Base-by-base conservation (phyloP, 2,113 vertebrate species). In the Galbula dea region DNA sequence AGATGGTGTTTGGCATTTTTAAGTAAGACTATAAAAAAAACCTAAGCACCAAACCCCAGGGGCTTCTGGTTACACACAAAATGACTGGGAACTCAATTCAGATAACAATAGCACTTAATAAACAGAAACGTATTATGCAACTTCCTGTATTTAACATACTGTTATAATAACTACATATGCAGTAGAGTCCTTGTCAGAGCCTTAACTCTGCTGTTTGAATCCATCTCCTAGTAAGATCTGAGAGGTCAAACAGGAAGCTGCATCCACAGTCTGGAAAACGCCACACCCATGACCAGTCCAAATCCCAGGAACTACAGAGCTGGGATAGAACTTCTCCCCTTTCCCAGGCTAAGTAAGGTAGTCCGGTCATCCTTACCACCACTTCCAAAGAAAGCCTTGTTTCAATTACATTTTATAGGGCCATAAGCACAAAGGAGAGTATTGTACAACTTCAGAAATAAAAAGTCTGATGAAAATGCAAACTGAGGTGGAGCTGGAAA, bases 151-250 rank as follows among this genome's bases (percentile, higher is more conserved):
- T 71, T 55, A 78, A 84, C 1, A 1, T 16, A 59, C 51, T 32
- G 10, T 29, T 76, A 34, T 21, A 67, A 41, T 15, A 75, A 75
- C 41, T 51, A 58, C 1, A 1, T 27, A 85, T 34, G 52, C 29
- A 87, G 43, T 6, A 2, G 87, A 89, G 59, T 48, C 59, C 72
- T 73, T 81, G 51, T 32, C 55, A 73, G 89, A 84, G 55, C 18
- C 80, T 61, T 48, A 83, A 65, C 39, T 48, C 32, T 59, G 22
- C 16, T 15, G 88, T 74, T 36, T 54, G 27, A 91, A 77, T 58
- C 61, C 61, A 69, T 29, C 32, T 71, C n/a, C 36, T 20, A 29
- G 24, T 45, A 49, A 66, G n/a, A 49, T 24, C 24, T 0, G 0
- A 78, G 55, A 51, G 52, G 63, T 9, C 61, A 59, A 81, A 87